A percentile compares a stretch with the other conserved stretches of the same genome.
phyloP scores from a whole-genome alignment of 2,797 vertebrate species.

The Myotis planiceps region DNA sequence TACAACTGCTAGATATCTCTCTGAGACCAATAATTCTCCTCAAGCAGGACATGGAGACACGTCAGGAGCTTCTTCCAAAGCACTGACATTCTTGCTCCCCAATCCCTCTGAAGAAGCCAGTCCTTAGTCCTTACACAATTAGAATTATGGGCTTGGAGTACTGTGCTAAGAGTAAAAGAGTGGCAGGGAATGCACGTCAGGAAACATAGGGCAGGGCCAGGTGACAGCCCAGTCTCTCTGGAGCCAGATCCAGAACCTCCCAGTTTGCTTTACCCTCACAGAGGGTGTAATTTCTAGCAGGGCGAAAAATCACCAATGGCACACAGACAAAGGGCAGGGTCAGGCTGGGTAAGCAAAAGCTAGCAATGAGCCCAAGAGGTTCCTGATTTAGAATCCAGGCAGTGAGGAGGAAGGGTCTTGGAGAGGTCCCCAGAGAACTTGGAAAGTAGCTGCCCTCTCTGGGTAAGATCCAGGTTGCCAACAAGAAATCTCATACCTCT shows the following conservation, averaged over 20 bases:
- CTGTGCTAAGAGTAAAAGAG: constrained; percentile 11
- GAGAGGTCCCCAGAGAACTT: background rate
- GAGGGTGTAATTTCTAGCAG: constrained; percentile 44
- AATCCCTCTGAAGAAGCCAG: constrained; percentile 1
- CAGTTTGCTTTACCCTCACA: constrained; percentile 47
- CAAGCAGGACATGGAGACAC: background rate
- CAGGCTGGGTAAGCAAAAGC: background rate
- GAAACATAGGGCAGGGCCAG: constrained; percentile 42
- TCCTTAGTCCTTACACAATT: constrained; percentile 24
- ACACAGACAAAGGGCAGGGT: background rate
- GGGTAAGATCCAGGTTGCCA: background rate
- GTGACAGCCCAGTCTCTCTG: constrained; percentile 21
- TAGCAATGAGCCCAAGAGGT: background rate
- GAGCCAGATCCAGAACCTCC: constrained; percentile 44
- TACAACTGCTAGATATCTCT: background rate
- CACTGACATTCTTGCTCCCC: background rate
- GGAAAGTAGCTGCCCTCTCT: background rate
- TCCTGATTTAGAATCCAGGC: constrained; percentile 1
- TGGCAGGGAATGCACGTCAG: constrained; percentile 6
- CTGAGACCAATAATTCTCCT: background rate
- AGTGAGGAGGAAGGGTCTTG: background rate
- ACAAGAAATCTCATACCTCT: background rate
- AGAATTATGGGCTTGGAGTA: constrained; percentile 47
- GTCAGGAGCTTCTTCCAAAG: background rate
- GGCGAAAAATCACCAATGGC: constrained; percentile 44